phyloP scores from a whole-genome alignment of 2,113 vertebrate species.

The Strigops habroptila region DNA sequence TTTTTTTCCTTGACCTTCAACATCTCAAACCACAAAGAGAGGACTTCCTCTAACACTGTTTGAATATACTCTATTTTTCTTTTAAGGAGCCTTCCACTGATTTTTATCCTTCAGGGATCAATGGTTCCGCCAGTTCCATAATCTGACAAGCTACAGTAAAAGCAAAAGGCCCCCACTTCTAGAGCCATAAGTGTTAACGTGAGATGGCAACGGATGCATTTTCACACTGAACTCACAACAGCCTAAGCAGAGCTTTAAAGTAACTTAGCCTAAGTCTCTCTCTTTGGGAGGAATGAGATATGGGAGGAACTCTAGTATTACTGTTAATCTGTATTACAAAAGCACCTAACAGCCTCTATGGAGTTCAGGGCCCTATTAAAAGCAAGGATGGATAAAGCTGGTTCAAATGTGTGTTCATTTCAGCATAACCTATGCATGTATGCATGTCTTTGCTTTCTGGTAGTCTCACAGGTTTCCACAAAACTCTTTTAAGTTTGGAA shows the following conservation, averaged over 20 bases:
- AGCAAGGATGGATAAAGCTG: slow-evolving; percentile 5
- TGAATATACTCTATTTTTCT: slow-evolving; percentile 61
- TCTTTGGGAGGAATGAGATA: slow-evolving; percentile 64
- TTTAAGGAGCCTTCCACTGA: slow-evolving; percentile 62
- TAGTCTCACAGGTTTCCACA: neutral
- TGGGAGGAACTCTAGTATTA: slow-evolving; percentile 36
- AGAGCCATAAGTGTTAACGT: slow-evolving; percentile 1
- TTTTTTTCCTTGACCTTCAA: slow-evolving; percentile 55
- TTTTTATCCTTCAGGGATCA: slow-evolving; percentile 69
- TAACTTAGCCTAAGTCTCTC: slow-evolving; percentile 56
- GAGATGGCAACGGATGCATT: slow-evolving; percentile 37
- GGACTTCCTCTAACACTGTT: slow-evolving; percentile 54
- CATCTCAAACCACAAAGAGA: slow-evolving; percentile 61
- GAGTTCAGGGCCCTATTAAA: slow-evolving; percentile 25
- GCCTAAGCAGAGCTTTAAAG: slow-evolving; percentile 55
- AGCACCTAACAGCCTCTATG: slow-evolving; percentile 37
- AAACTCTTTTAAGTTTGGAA: neutral
- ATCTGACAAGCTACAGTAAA: slow-evolving; percentile 63
- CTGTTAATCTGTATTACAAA: slow-evolving; percentile 61
- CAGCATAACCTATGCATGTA: neutral
- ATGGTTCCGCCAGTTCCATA: slow-evolving; percentile 56
- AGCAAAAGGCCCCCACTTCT: slow-evolving; percentile 16
- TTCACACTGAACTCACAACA: slow-evolving; percentile 42
- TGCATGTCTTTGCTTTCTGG: neutral
- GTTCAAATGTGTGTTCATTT: neutral